Evolutionary conservation across 2,797 vertebrate genomes (phyloP), one percentile per base, ranked within the genome.

Genomic region (Tenualosa thibaudeaui): DNA sequence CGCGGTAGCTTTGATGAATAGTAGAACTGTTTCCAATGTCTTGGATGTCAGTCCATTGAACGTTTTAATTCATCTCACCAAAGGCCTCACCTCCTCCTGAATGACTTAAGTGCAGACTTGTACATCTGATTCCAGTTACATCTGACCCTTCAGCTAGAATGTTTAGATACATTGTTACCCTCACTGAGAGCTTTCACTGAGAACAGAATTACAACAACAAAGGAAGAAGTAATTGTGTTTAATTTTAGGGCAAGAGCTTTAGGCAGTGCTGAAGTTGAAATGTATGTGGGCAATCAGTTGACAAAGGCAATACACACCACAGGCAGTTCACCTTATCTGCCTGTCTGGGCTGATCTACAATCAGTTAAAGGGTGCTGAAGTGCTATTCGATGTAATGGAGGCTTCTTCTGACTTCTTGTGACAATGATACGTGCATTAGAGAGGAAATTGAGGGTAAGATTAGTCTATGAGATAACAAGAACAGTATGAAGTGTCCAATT

Each of bases 11-110:
- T 40, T 78, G 71, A 19, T 78, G 26, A 78, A 78, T 46, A 46
- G 71, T 78, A 12, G 15, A 78, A 43, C 17, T 40, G 2, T 10
- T 43, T 46, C 15, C 71, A 40, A 8, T 78, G 71, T 3, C 71
- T 43, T 37, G 37, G 43, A 46, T 78, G 71, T 78, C 71, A 78
- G 71, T 78, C 37, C 40, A 78, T 17, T 43, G 71, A 78, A 22
- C 3, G 71, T 19, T 78, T 46, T 46, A 40, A 78, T 78, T 78
- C 71, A 43, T 78, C 71, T 78, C 71, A 78, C 15, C 71, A 43
- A 40, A 43, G 50, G 15, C 0, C 71, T 78, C 13, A 9, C 37
- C 40, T 78, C 71, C 43, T 78, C 71, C 71, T 78, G 15, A 19
- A 46, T 46, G 71, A 78, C 71, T 78, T 43, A 78, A 46, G 37